Evolutionary conservation across 2,888 invertebrate genomes (phyloP), one percentile per base, ranked within the genome.

Genomic region (Tipula confusa): DNA sequence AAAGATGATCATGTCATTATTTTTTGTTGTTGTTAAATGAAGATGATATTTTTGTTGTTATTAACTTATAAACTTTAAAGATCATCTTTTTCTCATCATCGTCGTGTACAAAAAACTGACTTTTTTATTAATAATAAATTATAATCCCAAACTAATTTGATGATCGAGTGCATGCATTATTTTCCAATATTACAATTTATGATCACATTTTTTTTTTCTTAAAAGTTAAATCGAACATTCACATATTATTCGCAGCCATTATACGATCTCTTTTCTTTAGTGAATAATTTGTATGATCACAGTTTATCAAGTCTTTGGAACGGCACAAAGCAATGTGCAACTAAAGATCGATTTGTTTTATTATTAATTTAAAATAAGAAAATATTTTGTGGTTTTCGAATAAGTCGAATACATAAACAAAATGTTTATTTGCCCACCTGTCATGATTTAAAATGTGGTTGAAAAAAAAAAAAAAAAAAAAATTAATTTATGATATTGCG

Each of bases 1-100:
- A 38, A 64, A 64, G 64, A 64, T 64, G 18, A 64, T 64, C 64
- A 64, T 64, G 64, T 64, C 64, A 64, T 64, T 64, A 24, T 43
- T 43, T 43, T 15, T 15, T 2, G 15, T 43, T 64, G 18, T 64
- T 64, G n/a, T 18, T 64, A 24, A 64, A 43, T 24, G 64, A 64
- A 15, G 64, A 64, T 64, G 64, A 64, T 64, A 43, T 43, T 43
- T 15, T 15, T 43, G 43, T 43, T 43, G 5, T 43, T 43, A 5
- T 43, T 15, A n/a, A 64, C 24, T 9, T 18, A 24, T 64, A 64
- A 64, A 64, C 24, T 18, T 24, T 24, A 64, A 64, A 64, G 64
- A 64, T 24, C 64, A 64, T 24, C 24, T 64, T 64, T 64, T 64
- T 64, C 24, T 24, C 64, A 64, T 64, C 24, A 24, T 64, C 64